Conservation (phyloP, 2,113 vertebrate genomes). For the Ammospiza caudacuta region DNA sequence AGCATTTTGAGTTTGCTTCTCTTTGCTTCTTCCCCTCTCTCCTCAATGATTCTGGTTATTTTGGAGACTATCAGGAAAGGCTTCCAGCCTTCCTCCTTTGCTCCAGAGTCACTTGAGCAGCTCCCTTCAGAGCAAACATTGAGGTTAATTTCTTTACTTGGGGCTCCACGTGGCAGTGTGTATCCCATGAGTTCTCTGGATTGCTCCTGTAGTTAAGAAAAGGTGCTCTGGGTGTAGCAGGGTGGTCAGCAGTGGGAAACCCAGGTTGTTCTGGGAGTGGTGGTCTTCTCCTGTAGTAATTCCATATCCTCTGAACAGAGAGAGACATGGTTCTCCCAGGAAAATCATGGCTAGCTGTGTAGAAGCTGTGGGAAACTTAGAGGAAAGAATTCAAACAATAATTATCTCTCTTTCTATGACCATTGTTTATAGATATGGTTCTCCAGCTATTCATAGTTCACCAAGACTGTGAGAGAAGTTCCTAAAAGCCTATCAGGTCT, state of each 20-base stretch:
- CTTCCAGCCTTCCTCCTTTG: not conserved
- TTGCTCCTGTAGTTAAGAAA: not conserved
- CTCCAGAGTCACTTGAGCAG: not conserved
- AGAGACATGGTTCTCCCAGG: no score
- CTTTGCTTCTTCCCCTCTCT: not conserved
- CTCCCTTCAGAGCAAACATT: not conserved
- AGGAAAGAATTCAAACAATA: no score
- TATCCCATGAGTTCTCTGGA: not conserved
- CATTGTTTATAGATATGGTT: no score
- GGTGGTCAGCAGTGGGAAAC: not conserved
- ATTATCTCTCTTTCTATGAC: no score
- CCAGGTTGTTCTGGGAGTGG: rapidly evolving
- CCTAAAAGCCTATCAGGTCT: no score
- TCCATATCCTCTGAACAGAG: no score
- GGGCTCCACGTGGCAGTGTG: not conserved
- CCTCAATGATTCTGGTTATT: not conserved
- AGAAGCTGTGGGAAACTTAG: no score
- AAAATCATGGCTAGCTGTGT: no score
- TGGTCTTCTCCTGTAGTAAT: not conserved
- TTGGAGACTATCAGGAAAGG: not conserved
- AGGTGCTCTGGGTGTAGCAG: not conserved
- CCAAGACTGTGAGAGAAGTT: no score
- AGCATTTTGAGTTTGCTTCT: not conserved
- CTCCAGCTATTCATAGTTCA: no score
- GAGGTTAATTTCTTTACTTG: not conserved